Percentiles rank a stretch among this genome's conserved stretches.
These are phyloP conservation scores for Carduelis carduelis DNA, from an alignment of 2,797 vertebrate genomes.

Conservation along the genomic window DNA sequence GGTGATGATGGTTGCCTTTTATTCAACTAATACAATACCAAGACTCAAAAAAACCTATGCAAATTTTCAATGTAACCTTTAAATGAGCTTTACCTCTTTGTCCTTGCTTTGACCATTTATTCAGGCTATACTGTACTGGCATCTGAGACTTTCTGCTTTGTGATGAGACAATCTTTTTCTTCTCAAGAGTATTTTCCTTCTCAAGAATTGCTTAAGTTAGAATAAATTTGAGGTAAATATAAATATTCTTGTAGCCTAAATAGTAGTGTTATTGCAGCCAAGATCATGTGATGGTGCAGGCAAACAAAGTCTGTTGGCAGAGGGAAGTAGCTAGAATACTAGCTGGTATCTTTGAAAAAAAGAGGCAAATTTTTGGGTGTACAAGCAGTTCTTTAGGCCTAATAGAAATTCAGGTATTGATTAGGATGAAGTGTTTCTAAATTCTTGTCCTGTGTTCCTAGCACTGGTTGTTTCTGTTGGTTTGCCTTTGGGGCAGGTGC, in stretches of 20 bases:
- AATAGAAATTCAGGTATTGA: background rate
- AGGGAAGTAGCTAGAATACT: background rate
- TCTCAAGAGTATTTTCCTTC: background rate
- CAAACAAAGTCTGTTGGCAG: background rate
- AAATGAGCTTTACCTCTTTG: background rate
- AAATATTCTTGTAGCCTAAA: background rate
- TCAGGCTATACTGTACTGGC: background rate
- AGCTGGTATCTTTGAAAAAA: background rate
- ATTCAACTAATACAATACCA: background rate
- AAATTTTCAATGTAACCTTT: background rate
- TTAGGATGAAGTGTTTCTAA: background rate
- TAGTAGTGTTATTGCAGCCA: background rate
- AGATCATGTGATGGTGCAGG: background rate
- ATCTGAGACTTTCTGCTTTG: background rate
- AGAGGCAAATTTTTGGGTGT: accelerated
- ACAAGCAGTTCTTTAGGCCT: background rate
- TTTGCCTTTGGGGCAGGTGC: background rate
- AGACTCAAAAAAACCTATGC: background rate
- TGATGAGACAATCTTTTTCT: background rate
- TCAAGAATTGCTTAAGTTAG: background rate
- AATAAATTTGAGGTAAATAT: background rate
- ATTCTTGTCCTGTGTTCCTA: background rate
- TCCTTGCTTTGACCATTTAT: background rate
- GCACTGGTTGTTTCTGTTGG: background rate
- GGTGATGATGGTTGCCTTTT: background rate